A percentile compares a stretch with the other conserved stretches of the same genome.
Conservation (phyloP, 2,113 vertebrate species). For the Casuarius casuarius region DNA sequence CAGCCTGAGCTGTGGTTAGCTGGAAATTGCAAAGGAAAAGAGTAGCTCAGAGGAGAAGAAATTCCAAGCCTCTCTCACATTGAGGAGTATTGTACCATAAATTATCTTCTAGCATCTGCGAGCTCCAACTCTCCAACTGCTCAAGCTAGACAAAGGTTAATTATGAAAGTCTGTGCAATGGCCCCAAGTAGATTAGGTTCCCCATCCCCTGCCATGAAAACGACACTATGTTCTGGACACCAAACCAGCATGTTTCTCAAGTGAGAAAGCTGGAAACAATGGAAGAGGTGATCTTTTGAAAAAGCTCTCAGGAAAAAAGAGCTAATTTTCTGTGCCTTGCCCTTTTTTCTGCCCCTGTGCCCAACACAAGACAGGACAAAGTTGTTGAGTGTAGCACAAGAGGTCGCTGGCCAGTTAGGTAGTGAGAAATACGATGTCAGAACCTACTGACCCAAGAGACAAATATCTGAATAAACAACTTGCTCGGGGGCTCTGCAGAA, state of each 20-base stretch:
- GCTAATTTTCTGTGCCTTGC: background rate
- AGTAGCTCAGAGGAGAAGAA: background rate
- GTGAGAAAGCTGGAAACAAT: background rate
- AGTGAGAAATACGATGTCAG: background rate
- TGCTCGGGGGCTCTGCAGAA: background rate
- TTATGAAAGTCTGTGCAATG: background rate
- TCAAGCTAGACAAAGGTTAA: background rate
- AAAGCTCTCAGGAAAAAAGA: fast-evolving
- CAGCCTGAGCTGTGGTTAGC: background rate
- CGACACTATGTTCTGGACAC: background rate
- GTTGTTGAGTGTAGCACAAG: background rate
- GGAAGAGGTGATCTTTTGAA: background rate
- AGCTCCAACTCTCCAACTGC: background rate
- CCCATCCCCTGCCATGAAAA: background rate
- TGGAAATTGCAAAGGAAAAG: background rate
- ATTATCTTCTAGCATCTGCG: background rate
- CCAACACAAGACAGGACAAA: background rate
- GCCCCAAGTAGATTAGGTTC: background rate
- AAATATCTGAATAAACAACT: background rate
- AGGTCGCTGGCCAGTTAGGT: background rate
- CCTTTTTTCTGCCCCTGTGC: background rate
- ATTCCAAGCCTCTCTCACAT: background rate
- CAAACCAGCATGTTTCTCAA: background rate
- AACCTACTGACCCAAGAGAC: background rate
- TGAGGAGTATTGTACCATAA: background rate